Percentiles rank a stretch among this genome's conserved stretches.
phyloP scores from a whole-genome alignment of 2,113 vertebrate genomes.

The Elephantulus edwardii region DNA sequence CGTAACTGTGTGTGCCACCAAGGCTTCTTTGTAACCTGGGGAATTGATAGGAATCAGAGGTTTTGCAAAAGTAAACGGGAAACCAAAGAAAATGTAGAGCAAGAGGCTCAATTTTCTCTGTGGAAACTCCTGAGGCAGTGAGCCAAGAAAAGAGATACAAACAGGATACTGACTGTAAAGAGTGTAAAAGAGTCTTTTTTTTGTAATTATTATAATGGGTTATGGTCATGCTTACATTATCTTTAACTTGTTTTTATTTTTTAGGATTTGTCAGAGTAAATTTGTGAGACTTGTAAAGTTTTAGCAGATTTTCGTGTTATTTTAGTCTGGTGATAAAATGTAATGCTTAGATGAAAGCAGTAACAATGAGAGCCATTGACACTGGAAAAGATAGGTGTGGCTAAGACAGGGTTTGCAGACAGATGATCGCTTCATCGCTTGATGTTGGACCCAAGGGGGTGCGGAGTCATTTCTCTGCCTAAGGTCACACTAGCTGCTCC shows the following conservation, averaged over 20 bases:
- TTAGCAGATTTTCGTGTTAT: not conserved
- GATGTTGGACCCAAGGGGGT: constrained; percentile 37
- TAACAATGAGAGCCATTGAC: not conserved
- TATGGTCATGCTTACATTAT: not conserved
- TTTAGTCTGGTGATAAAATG: not conserved
- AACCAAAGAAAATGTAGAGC: no score
- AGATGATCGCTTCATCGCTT: not conserved
- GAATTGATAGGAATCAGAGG: no score
- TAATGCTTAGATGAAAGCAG: not conserved
- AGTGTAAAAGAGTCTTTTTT: not conserved
- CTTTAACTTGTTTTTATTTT: not conserved
- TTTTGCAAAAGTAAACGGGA: no score
- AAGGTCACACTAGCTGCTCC: constrained; percentile 7
- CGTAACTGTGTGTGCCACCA: not conserved
- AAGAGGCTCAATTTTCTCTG: no score
- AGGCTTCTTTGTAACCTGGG: no score
- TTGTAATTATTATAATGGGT: not conserved
- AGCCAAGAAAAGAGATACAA: no score
- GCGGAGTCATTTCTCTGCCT: not conserved
- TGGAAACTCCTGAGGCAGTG: no score
- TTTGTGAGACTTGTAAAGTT: not conserved
- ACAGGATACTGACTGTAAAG: not conserved
- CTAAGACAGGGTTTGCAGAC: not conserved
- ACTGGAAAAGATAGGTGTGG: not conserved
- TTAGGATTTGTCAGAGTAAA: not conserved